A percentile compares a stretch with the other conserved stretches of the same genome.
phyloP scores from a whole-genome alignment of 2,888 invertebrate species.

The Apamea crenata region DNA sequence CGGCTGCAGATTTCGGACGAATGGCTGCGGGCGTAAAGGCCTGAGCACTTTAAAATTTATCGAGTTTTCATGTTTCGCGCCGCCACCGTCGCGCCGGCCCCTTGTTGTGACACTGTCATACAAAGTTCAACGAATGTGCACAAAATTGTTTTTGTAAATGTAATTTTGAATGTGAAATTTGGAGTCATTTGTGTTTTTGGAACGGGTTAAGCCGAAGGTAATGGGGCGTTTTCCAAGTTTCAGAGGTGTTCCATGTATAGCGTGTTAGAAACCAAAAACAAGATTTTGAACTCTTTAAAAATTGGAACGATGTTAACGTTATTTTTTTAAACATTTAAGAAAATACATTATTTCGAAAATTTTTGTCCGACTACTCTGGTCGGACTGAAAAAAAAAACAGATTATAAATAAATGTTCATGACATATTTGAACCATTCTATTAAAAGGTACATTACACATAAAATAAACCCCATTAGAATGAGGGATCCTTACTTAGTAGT shows the following conservation, averaged over 20 bases:
- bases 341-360: neutral
- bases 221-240: neutral
- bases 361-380: neutral
- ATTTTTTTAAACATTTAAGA: neutral
- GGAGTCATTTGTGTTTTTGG: conserved; percentile 33
- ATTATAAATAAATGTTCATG: neutral
- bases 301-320: too few relatives aligned
- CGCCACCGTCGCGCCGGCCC: conserved; percentile 46
- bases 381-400: neutral
- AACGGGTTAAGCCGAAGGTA: conserved; percentile 7
- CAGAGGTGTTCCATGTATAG: neutral
- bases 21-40: conserved; percentile 79
- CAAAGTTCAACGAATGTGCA: conserved; percentile 61
- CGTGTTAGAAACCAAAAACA: neutral
- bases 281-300: neutral
- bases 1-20: conserved; percentile 72
- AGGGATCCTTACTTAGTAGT: conserved; percentile 45
- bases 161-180: conserved; percentile 42
- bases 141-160: conserved; percentile 56
- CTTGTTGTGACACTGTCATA: conserved; percentile 61
- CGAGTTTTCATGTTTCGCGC: conserved; percentile 84
- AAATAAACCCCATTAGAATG: conserved; percentile 23
- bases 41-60: conserved; percentile 87
- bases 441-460: conserved; percentile 1
- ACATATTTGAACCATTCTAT: conserved; percentile 2